phyloP scores from a whole-genome alignment of 2,113 vertebrate species.

The Epinephelus fuscoguttatus region DNA sequence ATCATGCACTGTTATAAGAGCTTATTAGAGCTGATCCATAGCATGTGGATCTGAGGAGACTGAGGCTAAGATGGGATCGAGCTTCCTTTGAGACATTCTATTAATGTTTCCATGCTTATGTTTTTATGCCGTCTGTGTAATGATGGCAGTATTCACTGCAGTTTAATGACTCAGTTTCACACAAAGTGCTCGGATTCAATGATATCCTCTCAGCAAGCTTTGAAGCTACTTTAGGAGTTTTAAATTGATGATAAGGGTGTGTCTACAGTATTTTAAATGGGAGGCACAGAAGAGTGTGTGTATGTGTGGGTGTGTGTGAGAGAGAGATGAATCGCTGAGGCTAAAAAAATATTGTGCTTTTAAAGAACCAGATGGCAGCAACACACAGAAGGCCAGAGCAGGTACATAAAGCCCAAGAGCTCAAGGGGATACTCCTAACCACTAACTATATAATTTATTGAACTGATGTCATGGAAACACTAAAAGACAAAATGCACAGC shows the following conservation, averaged over 20 bases:
- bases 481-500: background rate
- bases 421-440: slow-evolving; percentile 1
- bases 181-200: slow-evolving; percentile 32
- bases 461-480: background rate
- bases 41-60: slow-evolving; percentile 38
- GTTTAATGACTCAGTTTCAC: slow-evolving; percentile 35
- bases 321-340: slow-evolving; percentile 7
- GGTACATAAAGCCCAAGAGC: background rate
- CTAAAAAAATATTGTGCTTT: background rate
- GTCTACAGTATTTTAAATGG: slow-evolving; percentile 3
- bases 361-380: slow-evolving; percentile 38
- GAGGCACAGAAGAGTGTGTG: background rate
- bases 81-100: slow-evolving; percentile 27
- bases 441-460: slow-evolving; percentile 18
- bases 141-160: slow-evolving; percentile 8
- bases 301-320: background rate
- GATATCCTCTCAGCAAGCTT: background rate
- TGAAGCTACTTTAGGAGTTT: slow-evolving; percentile 15
- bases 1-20: slow-evolving; percentile 54
- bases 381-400: slow-evolving; percentile 25
- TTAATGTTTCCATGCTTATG: slow-evolving; percentile 28
- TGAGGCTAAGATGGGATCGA: slow-evolving; percentile 34
- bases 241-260: background rate
- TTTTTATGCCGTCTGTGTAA: slow-evolving; percentile 1
- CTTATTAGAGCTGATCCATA: slow-evolving; percentile 60